Evolutionary conservation across 2,888 invertebrate species (phyloP).

Genomic region (Melanchra persicariae): DNA sequence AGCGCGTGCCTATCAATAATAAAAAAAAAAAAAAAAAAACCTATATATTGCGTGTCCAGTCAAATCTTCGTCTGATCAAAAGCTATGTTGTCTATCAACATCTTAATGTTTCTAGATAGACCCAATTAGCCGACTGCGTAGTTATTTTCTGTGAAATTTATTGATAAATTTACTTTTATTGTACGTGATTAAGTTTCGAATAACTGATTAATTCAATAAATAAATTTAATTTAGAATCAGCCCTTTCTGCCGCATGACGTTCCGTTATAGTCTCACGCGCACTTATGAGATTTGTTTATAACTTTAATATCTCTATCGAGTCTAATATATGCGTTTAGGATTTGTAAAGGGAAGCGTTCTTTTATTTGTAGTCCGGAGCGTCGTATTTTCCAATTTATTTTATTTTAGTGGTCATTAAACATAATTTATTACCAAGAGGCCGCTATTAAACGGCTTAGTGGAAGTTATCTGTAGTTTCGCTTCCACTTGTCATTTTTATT

Average conservation of each 20-base stretch:
- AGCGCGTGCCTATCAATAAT: too few relatives aligned
- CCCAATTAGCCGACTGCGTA: conserved; percentile 62
- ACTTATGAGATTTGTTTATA: conserved; percentile 60
- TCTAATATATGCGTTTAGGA: conserved; percentile 62
- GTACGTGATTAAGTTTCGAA: conserved; percentile 50
- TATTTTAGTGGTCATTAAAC: conserved; percentile 79
- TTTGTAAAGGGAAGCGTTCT: conserved; percentile 62
- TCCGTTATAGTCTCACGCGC: conserved; percentile 40
- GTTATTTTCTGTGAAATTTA: conserved; percentile 64
- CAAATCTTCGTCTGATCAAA: conserved; percentile 74
- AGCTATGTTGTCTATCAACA: conserved; percentile 73
- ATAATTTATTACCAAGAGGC: conserved; percentile 76
- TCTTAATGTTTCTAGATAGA: conserved; percentile 75
- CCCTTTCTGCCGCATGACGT: conserved; percentile 29
- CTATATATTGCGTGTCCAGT: conserved; percentile 52
- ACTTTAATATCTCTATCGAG: conserved; percentile 67
- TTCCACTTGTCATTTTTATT: conserved; percentile 77
- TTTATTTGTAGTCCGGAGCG: conserved; percentile 68
- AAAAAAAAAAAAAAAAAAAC: too few relatives aligned
- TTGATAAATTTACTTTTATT: conserved; percentile 54
- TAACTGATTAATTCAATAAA: conserved; percentile 56
- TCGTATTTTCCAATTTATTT: conserved; percentile 78
- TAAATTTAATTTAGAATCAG: conserved; percentile 56
- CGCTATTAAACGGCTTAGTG: conserved; percentile 75
- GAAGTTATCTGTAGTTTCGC: conserved; percentile 71